Evolutionary conservation across 2,797 vertebrate species (phyloP), one percentile per base, ranked within the genome.

Genomic region (Percopsis omiscomaycus): DNA sequence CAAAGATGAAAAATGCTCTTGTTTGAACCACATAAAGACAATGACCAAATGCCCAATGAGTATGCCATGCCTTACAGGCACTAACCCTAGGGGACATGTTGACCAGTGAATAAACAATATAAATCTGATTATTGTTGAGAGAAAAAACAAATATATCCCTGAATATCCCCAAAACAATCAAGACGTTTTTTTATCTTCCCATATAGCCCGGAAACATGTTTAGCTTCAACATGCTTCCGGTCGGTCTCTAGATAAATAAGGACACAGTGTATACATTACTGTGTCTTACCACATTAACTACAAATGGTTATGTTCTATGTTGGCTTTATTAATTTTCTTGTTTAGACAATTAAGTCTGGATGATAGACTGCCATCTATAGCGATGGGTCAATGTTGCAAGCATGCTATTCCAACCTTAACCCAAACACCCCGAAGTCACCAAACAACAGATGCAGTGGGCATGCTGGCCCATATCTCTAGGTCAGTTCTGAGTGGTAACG

Each of bases 401-500:
- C 52, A 54, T 54, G 9, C 22, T 28, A 22, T 28, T 11, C 28
- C 52, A 54, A 27, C 27, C 11, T 27, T 28, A 22, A 54, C 52
- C 9, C 48, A n/a, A n/a, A 10, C 37, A 42, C 37, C 37, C 37
- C 1, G 22, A 22, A 22, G 22, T 22, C 22, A 22, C 22, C 22
- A 22, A 22, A 22, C 22, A 22, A 22, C 22, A 22, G 37, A 42
- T 42, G 37, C 37, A 6, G 37, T 42, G 37, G 6, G 37, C 5
- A 9, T 42, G 37, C 37, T 8, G 37, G 5, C 37, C 37, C 22
- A 22, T 22, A 42, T 5, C 37, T 42, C 37, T 9, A 9, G 8
- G 37, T 75, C 72, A 73, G 47, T 69, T 15, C 60, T 45, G 27
- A 16, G 60, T 61, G 49, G 58, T 64, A n/a, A n/a, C n/a, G n/a